These are phyloP conservation scores for Taurulus bubalis DNA, from an alignment of 2,113 vertebrate genomes.

Conservation along the genomic window DNA sequence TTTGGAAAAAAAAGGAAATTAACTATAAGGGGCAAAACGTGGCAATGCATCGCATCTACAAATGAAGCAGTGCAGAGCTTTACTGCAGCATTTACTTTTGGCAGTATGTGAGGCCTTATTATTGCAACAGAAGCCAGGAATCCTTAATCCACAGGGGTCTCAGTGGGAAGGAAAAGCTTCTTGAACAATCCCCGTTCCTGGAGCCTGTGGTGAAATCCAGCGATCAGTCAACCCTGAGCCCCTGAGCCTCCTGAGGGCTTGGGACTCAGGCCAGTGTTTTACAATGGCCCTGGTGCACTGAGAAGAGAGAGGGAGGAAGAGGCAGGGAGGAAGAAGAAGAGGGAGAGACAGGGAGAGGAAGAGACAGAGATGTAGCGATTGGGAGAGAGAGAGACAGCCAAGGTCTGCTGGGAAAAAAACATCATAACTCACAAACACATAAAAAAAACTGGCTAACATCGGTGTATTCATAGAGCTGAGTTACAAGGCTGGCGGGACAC, in stretches of 20 bases:
- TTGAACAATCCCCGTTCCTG: slow-evolving; percentile 71
- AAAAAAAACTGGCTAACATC: slow-evolving; percentile 49
- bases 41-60: slow-evolving; percentile 22
- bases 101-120: slow-evolving; percentile 75
- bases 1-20: background rate
- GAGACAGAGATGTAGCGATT: slow-evolving; percentile 35
- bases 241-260: slow-evolving; percentile 69
- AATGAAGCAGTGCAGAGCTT: slow-evolving; percentile 45
- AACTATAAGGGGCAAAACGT: slow-evolving; percentile 6
- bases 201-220: slow-evolving; percentile 75
- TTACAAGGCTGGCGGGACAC: slow-evolving; percentile 45
- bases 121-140: slow-evolving; percentile 75
- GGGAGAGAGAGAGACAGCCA: slow-evolving; percentile 31
- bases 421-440: slow-evolving; percentile 53
- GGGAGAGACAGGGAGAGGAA: background rate
- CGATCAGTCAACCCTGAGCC: slow-evolving; percentile 78
- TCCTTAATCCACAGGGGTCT: slow-evolving; percentile 77
- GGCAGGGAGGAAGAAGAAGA: slow-evolving; percentile 17
- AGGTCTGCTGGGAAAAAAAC: slow-evolving; percentile 45
- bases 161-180: slow-evolving; percentile 74
- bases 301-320: slow-evolving; percentile 37
- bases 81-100: slow-evolving; percentile 62
- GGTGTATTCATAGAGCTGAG: slow-evolving; percentile 51
- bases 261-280: slow-evolving; percentile 72
- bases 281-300: slow-evolving; percentile 46